Base-by-base conservation (phyloP, 1,140 invertebrate species). In the Chironomus striatipennis region DNA sequence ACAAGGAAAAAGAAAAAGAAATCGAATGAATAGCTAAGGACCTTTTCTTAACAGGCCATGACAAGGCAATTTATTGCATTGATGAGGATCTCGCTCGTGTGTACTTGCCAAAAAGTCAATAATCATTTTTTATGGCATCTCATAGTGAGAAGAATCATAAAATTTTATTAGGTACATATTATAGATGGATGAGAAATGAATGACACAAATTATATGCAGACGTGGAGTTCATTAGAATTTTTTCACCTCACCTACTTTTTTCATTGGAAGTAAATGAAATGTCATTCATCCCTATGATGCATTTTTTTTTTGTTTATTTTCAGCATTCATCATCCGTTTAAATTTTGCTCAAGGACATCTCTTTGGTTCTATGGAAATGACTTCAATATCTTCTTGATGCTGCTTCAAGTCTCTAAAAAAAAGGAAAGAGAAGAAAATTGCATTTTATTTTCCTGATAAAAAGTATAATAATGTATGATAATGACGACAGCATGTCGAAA, bases 101-200 rank as follows among this genome's bases (percentile, higher is more conserved):
- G 65, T 18, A 17, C 9, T 70, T n/a, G 9, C 47, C 47, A 12
- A n/a, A 10, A 70, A 70, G 65, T 70, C 65, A 70, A 70, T 70
- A 70, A 70, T 70, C 65, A 70, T 57, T 70, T 70, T 34, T 70
- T 70, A 70, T 70, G 65, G 65, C 17, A 70, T 18, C n/a, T 17
- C 47, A 57, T 57, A n/a, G 47, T 15, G 47, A 12, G 47, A 57
- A 70, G 65, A 17, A 70, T 21, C 65, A 70, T 70, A 70, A 70
- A 70, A 70, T 18, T 70, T n/a, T 70, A 70, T 70, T 70, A n/a
- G n/a, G n/a, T 2, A 57, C 47, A 57, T 2, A 2, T 34, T 34
- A 34, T 2, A 34, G 47, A 12, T n/a, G 47, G n/a, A 57, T 57
- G n/a, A n/a, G n/a, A n/a, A n/a, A n/a, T n/a, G 12, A 57, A 57